These are phyloP conservation scores for Heliconius hortense DNA, from an alignment of 2,888 invertebrate genomes.

Conservation along the genomic window DNA sequence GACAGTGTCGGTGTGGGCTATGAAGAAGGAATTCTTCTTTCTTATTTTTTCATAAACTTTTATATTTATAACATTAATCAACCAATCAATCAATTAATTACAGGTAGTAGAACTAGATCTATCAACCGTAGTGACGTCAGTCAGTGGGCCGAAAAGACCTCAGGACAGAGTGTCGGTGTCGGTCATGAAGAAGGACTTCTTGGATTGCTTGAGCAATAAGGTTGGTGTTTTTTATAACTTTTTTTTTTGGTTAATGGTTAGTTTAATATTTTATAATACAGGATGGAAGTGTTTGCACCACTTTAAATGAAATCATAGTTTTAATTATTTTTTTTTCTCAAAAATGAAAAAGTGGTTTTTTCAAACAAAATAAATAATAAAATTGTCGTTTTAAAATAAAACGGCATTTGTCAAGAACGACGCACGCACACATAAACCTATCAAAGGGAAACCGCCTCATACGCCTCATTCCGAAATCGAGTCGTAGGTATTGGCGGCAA, in stretches of 20 bases:
- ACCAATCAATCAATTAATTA: conserved; percentile 26
- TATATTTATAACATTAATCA: not conserved
- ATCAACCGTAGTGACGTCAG: conserved; percentile 93
- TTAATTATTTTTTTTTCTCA: no score
- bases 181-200: conserved; percentile 95
- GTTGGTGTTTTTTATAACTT: conserved; percentile 75
- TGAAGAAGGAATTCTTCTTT: conserved; percentile 92
- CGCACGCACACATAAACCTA: no score
- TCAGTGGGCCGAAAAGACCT: conserved; percentile 98
- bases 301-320: no score
- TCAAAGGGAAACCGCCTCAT: no score
- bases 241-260: not conserved
- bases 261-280: no score
- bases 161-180: conserved; percentile 96
- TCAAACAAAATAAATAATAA: no score
- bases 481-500: no score
- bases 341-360: no score
- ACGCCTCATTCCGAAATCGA: no score
- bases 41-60: not conserved
- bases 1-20: conserved; percentile 95
- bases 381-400: no score
- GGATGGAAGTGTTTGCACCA: no score
- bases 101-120: conserved; percentile 93
- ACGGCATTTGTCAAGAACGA: no score
- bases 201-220: conserved; percentile 91